Base-by-base conservation (phyloP, 2,113 vertebrate species). In the Lepus europaeus region DNA sequence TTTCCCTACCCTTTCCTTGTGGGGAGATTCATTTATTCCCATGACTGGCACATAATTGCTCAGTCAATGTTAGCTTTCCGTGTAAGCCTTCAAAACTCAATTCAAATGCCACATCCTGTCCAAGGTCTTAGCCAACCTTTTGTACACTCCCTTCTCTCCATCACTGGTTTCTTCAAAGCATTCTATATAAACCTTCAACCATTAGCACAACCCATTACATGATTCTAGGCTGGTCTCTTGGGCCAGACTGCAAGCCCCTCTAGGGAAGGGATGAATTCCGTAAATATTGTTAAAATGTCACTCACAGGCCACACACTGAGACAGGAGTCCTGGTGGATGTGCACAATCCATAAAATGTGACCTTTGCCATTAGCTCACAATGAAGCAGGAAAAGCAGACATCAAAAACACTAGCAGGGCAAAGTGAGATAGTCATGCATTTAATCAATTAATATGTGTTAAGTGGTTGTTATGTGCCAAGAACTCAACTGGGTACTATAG, bases 21-120 rank as follows among this genome's bases (percentile, higher is more conserved):
- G n/a, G 63, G 12, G 10, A 94, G 9, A 33, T 3, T 94, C 45
- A 31, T 20, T 53, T 81, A 82, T 17, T 76, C 23, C 33, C 16
- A n/a, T 76, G 64, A 74, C 23, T 87, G 51, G 51, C 3, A 63
- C 33, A 63, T 25, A 91, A 83, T 19, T 76, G 72, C 31, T 70
- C 53, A 45, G 22, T 70, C 17, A 49, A 89, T 63, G 25, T 64
- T 79, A n/a, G 51, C 8, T n/a, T 84, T 76, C 59, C 79, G 51
- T 56, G 36, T 59, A 59, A 95, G 22, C 72, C 33, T 81, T 89
- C 89, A 95, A 94, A 92, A 83, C 31, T 16, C 45, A 78, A 79
- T 45, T 51, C 59, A 90, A 87, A 84, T 33, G 56, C 53, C 33
- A 69, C 12, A 25, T 87, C 27, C 72, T 33, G 13, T 59, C 69